These are phyloP conservation scores for Asteroscopus sphinx DNA, from an alignment of 2,888 invertebrate species.

Conservation along the genomic window DNA sequence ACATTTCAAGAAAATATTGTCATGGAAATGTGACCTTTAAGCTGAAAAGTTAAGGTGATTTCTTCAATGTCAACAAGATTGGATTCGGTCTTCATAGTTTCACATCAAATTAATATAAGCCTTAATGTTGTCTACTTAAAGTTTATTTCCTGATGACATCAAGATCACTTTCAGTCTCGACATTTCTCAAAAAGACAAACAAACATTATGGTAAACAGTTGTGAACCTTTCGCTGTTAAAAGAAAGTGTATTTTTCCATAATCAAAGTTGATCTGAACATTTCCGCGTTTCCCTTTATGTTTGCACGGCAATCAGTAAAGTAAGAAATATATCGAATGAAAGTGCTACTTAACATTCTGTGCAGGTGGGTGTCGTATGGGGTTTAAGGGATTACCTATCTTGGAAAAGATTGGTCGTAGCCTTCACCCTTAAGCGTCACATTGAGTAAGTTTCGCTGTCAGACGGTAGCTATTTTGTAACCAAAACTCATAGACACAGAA, in stretches of 20 bases:
- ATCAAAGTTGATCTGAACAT: neutral
- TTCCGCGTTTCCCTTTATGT: constrained; percentile 3
- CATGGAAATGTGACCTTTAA: constrained; percentile 10
- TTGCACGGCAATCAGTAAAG: neutral
- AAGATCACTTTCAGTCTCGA: neutral
- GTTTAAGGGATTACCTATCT: neutral
- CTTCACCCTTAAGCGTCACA: too few relatives aligned
- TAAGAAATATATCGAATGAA: constrained; percentile 1
- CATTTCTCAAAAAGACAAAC: neutral
- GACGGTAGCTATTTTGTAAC: too few relatives aligned
- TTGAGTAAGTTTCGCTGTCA: too few relatives aligned
- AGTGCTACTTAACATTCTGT: constrained; percentile 10
- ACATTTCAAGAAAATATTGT: neutral
- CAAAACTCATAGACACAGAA: too few relatives aligned
- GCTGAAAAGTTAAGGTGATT: fast-evolving
- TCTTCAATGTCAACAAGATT: neutral
- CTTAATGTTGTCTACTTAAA: neutral
- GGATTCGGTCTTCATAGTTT: neutral
- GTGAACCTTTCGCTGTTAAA: fast-evolving
- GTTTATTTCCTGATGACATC: constrained; percentile 6
- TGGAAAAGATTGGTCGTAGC: neutral
- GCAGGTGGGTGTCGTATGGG: neutral
- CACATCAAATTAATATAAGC: constrained; percentile 12
- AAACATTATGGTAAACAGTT: neutral
- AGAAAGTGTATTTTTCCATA: constrained; percentile 13